Base-by-base conservation (phyloP, 2,113 vertebrate species). In the Serinus canaria region DNA sequence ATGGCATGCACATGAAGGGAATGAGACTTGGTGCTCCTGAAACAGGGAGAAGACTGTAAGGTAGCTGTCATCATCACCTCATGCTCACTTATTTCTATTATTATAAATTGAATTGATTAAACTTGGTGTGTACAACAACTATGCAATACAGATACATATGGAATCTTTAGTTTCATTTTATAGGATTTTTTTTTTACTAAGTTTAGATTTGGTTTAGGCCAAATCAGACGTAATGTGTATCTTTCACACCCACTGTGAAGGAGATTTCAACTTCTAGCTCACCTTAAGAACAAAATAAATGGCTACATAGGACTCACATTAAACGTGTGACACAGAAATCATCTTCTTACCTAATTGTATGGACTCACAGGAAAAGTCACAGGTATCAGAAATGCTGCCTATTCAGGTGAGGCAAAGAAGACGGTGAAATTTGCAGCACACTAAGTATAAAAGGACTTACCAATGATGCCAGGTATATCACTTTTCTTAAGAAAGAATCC, bases 401-500 rank as follows among this genome's bases (percentile, higher is more conserved):
- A 27, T 81, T 83, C 56, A 83, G 28, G 68, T 86, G 55, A 90
- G 17, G 17, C 43, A 92, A 91, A 91, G 53, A 23, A 94, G 41
- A 74, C 41, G 73, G 66, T 67, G 53, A 91, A 55, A 60, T 90
- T 53, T 76, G 33, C 35, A 96, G 44, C 21, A 75, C 72, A 55
- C 31, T 46, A 47, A 74, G 9, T 47, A 49, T 83, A 86, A 74
- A 92, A 79, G 19, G 52, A 46, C 18, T 83, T 72, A 77, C 25
- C 80, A 91, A 63, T 74, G n/a, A 31, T 76, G 53, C 25, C 58
- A 88, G 11, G 21, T 83, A 33, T 77, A 60, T 84, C 72, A 53
- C n/a, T 87, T 92, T 86, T 56, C n/a, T 68, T 64, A 77, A 79
- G 13, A 83, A 95, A 95, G 90, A 63, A 67, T 79, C 62, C 27